These are phyloP conservation scores for Emydoidea blandingii DNA, from an alignment of 2,797 vertebrate genomes.

Conservation along the genomic window DNA sequence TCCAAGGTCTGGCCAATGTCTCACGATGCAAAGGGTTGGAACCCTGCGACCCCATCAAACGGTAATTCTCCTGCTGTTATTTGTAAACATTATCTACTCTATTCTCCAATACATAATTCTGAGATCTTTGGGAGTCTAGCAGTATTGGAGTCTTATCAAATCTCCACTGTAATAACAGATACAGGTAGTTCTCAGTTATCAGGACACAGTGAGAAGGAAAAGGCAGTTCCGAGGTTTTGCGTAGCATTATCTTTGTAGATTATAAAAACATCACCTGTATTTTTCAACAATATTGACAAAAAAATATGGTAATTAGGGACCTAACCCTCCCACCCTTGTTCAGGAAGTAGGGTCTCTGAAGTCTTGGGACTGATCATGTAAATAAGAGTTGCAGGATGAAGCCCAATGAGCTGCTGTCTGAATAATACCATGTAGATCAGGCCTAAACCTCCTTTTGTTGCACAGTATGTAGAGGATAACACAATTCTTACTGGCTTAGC, in stretches of 20 bases:
- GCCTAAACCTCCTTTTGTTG: neutral
- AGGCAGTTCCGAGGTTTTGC: neutral
- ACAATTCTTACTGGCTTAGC: neutral
- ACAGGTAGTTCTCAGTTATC: neutral
- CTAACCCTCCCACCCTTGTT: neutral
- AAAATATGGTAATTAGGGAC: neutral
- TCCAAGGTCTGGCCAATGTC: neutral
- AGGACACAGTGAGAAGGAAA: neutral
- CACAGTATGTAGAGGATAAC: neutral
- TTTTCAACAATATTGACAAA: neutral
- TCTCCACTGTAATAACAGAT: neutral
- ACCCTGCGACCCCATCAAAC: neutral
- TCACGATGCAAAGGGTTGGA: neutral
- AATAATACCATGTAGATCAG: neutral
- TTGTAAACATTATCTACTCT: neutral
- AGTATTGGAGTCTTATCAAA: neutral
- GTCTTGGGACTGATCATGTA: neutral
- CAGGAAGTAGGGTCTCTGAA: neutral
- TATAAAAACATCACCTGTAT: neutral
- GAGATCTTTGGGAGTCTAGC: constrained; percentile 5
- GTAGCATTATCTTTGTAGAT: constrained; percentile 8
- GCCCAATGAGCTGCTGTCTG: neutral
- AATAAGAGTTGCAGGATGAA: neutral
- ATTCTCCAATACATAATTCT: neutral
- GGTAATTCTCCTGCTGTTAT: neutral